phyloP scores from a whole-genome alignment of 1,140 invertebrate species.

The Diorhabda elongata region DNA sequence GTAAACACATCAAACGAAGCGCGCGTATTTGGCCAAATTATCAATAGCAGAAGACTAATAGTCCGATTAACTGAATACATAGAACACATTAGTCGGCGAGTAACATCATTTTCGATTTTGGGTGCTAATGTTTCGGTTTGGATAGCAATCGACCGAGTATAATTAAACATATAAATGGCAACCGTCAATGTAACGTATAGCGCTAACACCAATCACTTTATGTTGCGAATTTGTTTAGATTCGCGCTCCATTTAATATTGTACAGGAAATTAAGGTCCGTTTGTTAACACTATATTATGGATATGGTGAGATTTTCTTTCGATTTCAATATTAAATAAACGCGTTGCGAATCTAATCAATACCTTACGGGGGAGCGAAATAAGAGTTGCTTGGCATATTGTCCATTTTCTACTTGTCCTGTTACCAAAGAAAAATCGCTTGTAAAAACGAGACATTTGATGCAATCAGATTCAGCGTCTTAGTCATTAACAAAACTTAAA shows the following conservation, averaged over 20 bases:
- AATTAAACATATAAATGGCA: conserved; percentile 3
- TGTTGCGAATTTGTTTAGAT: conserved; percentile 2
- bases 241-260: background rate
- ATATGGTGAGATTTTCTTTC: too few relatives aligned
- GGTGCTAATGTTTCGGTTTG: conserved; percentile 1
- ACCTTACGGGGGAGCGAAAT: too few relatives aligned
- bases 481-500: too few relatives aligned
- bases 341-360: too few relatives aligned
- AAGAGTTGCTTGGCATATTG: too few relatives aligned
- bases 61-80: conserved; percentile 2
- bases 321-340: too few relatives aligned
- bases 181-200: conserved; percentile 1
- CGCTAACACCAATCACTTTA: background rate
- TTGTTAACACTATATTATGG: background rate
- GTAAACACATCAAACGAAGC: too few relatives aligned
- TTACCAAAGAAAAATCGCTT: too few relatives aligned
- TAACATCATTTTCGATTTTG: conserved; percentile 2
- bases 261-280: background rate
- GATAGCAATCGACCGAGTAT: background rate
- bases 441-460: too few relatives aligned
- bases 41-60: background rate
- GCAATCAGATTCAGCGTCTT: too few relatives aligned
- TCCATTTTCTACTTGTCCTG: too few relatives aligned
- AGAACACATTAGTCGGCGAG: background rate
- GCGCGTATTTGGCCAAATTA: background rate